phyloP scores from a whole-genome alignment of 2,888 invertebrate species.

The Chydorus sphaericus region DNA sequence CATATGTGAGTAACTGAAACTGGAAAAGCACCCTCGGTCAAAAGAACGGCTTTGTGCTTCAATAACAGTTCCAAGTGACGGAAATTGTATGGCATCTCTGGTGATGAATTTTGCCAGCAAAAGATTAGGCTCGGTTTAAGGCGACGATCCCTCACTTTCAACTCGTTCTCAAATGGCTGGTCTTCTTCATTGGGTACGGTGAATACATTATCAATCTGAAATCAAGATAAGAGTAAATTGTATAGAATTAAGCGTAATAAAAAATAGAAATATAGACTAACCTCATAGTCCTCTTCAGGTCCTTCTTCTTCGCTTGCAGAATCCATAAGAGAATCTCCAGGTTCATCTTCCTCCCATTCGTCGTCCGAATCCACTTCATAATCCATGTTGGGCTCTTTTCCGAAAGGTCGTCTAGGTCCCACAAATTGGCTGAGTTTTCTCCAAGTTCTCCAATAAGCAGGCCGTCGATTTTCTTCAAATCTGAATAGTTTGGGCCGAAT shows the following conservation, averaged over 20 bases:
- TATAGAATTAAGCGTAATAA: too few relatives aligned
- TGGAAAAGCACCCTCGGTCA: not conserved
- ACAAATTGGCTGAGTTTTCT: slow-evolving; percentile 53
- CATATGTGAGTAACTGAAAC: not conserved
- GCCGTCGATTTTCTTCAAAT: slow-evolving; percentile 82
- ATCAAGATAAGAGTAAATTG: not conserved
- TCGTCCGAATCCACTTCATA: slow-evolving; percentile 91
- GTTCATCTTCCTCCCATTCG: slow-evolving; percentile 94
- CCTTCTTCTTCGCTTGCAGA: slow-evolving; percentile 57
- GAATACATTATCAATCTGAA: slow-evolving; percentile 70
- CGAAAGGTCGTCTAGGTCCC: slow-evolving; percentile 57
- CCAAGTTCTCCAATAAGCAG: slow-evolving; percentile 98
- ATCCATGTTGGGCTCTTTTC: slow-evolving; percentile 57
- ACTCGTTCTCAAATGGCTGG: slow-evolving; percentile 72
- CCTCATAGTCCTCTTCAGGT: slow-evolving; percentile 57
- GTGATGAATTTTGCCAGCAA: slow-evolving; percentile 51
- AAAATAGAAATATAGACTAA: not conserved
- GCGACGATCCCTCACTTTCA: slow-evolving; percentile 66
- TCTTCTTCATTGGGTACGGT: slow-evolving; percentile 83
- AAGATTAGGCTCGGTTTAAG: slow-evolving; percentile 70
- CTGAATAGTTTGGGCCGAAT: slow-evolving; percentile 66
- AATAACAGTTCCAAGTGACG: slow-evolving; percentile 7
- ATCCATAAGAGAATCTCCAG: slow-evolving; percentile 75
- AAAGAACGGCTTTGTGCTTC: slow-evolving; percentile 4
- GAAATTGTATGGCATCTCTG: not conserved